Evolutionary conservation across 2,797 vertebrate species (phyloP), one percentile per base, ranked within the genome.

Genomic region (Lithobates sylvaticus): DNA sequence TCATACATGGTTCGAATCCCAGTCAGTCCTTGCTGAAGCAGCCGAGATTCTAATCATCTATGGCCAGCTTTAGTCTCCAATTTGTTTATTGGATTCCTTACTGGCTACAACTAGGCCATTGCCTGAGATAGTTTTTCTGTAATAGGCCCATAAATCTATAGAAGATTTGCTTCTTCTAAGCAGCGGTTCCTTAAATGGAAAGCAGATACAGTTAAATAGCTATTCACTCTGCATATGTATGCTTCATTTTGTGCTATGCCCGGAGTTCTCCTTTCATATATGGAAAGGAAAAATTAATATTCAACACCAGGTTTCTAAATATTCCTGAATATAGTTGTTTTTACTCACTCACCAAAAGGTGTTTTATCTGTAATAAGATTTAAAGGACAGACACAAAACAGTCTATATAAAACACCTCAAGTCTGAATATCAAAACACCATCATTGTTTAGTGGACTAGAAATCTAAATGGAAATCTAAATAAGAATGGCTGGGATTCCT

Each of bases 381-480:
- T 29, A 29, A 29, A 29, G 29, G 29, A 29, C 29, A 29, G 29
- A 29, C 29, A 29, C 29, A 29, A 29, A 29, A 29, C 29, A 29
- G 29, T 29, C 29, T 29, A 29, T 2, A 29, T 29, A 29, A 29
- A 29, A 9, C 65, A 13, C 27, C n/a, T 27, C 12, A 27, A 4
- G 26, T 61, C 54, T 23, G 54, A 61, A 23, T 23, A 61, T 61
- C 54, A 67, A 67, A 67, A 67, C 18, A 1, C 65, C 65, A 27
- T 67, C n/a, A 67, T 67, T 67, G 65, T 73, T 73, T 73, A 4
- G 7, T 6, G 23, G 39, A 34, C 23, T 44, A 26, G 36, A 23
- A 42, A 79, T 47, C 13, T 67, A 42, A 67, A 44, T 44, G 36
- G 12, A 78, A 47, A 69, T 79, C 44, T 54, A 54, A 54, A 71